phyloP scores from a whole-genome alignment of 2,797 vertebrate genomes.

The Aldrovandia affinis region DNA sequence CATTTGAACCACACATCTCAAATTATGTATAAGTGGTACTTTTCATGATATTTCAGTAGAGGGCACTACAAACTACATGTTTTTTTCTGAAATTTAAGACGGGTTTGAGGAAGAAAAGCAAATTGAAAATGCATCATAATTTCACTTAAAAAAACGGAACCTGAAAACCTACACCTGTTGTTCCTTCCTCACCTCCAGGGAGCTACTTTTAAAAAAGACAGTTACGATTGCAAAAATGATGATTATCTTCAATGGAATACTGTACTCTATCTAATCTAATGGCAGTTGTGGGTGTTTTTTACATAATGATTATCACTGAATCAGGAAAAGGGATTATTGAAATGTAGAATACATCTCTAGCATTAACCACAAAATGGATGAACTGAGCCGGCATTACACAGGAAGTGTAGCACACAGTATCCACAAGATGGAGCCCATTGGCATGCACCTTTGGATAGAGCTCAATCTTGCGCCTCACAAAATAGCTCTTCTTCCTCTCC shows the following conservation, averaged over 20 bases:
- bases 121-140: background rate
- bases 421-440: constrained; percentile 63
- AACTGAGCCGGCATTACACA: background rate
- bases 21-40: background rate
- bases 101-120: background rate
- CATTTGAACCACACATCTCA: background rate
- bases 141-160: background rate
- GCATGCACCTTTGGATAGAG: background rate
- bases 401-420: constrained; percentile 10
- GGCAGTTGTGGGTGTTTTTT: background rate
- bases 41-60: background rate
- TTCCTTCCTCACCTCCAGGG: background rate
- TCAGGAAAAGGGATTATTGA: background rate
- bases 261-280: background rate
- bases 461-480: background rate
- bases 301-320: background rate
- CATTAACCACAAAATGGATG: constrained; percentile 61
- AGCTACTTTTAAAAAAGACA: background rate
- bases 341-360: background rate
- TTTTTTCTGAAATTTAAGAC: background rate
- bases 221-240: background rate
- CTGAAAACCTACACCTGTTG: background rate
- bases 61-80: background rate
- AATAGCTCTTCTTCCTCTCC: background rate
- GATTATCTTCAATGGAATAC: background rate